These are phyloP conservation scores for Anoura caudifer DNA, from an alignment of 2,113 vertebrate genomes.

Conservation along the genomic window DNA sequence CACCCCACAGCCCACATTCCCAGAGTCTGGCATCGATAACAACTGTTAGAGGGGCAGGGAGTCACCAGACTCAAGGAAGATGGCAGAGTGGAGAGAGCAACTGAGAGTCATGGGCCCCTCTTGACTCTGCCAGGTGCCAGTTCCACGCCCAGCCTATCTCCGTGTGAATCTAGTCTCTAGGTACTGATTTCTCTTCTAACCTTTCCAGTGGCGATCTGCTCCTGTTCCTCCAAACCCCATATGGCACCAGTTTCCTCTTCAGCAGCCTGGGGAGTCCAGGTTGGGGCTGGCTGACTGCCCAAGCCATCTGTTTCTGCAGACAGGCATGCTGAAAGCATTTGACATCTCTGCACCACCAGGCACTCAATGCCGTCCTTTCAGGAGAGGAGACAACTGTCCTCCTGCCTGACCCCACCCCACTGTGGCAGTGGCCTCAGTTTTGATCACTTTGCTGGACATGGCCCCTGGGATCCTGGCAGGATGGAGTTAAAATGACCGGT, in stretches of 20 bases:
- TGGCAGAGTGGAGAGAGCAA: background rate
- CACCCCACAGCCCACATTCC: background rate
- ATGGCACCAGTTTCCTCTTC: background rate
- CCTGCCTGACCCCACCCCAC: background rate
- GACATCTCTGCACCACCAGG: background rate
- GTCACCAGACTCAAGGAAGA: background rate
- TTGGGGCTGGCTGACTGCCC: background rate
- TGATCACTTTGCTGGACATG: background rate
- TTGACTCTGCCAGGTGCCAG: rapidly evolving
- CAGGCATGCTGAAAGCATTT: background rate
- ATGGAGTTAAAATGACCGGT: background rate
- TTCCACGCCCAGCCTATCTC: background rate
- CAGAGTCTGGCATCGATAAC: background rate
- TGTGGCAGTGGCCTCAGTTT: background rate
- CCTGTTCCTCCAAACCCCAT: background rate
- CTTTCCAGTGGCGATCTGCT: background rate
- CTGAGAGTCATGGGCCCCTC: background rate
- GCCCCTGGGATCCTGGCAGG: background rate
- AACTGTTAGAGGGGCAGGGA: background rate
- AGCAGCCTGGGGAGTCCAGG: background rate
- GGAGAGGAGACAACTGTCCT: background rate
- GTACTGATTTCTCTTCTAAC: background rate
- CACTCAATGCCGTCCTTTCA: background rate
- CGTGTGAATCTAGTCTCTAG: background rate
- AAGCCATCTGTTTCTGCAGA: slow-evolving; percentile 51